Evolutionary conservation across 2,797 vertebrate genomes (phyloP), one percentile per base, ranked within the genome.

Genomic region (Pygocentrus nattereri): DNA sequence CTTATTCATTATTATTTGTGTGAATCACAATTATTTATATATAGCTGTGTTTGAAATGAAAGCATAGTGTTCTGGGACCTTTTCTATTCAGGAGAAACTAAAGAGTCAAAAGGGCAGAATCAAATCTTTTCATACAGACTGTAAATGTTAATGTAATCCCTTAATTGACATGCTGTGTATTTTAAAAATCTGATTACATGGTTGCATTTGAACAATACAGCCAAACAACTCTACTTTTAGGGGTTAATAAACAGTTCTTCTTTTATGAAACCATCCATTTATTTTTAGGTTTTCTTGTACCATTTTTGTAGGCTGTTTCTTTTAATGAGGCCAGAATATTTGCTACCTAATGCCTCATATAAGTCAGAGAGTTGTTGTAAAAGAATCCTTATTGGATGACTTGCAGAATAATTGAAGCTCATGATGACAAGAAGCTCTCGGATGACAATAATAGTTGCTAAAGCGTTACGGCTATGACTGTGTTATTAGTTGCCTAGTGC

Each of bases 321-420:
- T 70, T 79, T 68, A 16, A 71, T 23, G 41, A 50, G 21, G 19
- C 16, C 19, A 49, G 54, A 50, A 30, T 79, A 61, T 72, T 71
- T 71, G 54, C 15, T 34, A 73, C 38, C 56, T 71, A 21, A 56
- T 71, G 34, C 18, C 41, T 44, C 12, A 18, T 78, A 64, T 64
- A 62, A 50, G 74, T 65, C 27, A n/a, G 44, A 76, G 15, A 31
- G 44, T 52, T 65, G 74, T 65, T 65, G 59, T 76, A 50, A 76
- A 76, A 50, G n/a, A 21, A 50, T 64, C 25, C 47, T 76, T 49
- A 49, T 50, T 27, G 25, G 74, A 38, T 34, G 61, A 50, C 44
- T 65, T 49, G 41, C 59, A n/a, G 61, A 64, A 52, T 76, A 76
- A 76, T 27, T 76, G 59, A 65, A 76, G 75, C 49, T 54, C 23